Percentiles rank a stretch among this genome's conserved stretches.
Evolutionary conservation across 92 coral and sea anemone species (phyloP).

Genomic region (Phenganax subtilis): DNA sequence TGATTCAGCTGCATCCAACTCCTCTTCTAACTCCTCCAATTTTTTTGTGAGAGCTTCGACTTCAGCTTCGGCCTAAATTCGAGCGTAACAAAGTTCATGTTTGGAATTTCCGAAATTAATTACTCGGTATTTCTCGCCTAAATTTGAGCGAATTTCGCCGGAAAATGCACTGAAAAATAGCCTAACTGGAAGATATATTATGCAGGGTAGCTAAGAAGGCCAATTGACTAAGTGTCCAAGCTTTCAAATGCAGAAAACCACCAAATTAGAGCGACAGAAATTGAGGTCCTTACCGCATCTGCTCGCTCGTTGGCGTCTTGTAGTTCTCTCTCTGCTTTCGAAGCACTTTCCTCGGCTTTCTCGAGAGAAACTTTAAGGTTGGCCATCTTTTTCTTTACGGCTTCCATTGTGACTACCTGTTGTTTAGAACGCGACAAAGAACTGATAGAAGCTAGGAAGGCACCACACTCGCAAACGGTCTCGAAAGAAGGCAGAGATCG

Average conservation of each 20-base stretch:
- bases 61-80: slow-evolving; percentile 75
- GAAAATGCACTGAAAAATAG: slow-evolving; percentile 8
- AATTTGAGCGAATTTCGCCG: background rate
- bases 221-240: slow-evolving; percentile 17
- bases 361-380: slow-evolving; percentile 67
- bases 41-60: slow-evolving; percentile 81
- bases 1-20: slow-evolving; percentile 93
- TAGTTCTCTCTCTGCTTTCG: slow-evolving; percentile 73
- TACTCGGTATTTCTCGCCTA: background rate
- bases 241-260: background rate
- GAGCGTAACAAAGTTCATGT: slow-evolving; percentile 1
- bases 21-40: slow-evolving; percentile 84
- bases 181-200: background rate
- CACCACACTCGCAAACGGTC: background rate
- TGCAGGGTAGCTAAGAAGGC: background rate
- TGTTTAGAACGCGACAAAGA: slow-evolving; percentile 45
- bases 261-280: slow-evolving; percentile 29
- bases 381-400: slow-evolving; percentile 97
- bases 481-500: slow-evolving; percentile 1
- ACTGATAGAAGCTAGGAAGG: slow-evolving; percentile 28
- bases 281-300: slow-evolving; percentile 47
- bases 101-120: slow-evolving; percentile 1
- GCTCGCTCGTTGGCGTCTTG: slow-evolving; percentile 71
- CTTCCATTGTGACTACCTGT: slow-evolving; percentile 79
- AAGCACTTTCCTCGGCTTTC: slow-evolving; percentile 71